phyloP scores from a whole-genome alignment of 30 jellyfish, hydroid and myxozoan species.

The Aurelia sp. region DNA sequence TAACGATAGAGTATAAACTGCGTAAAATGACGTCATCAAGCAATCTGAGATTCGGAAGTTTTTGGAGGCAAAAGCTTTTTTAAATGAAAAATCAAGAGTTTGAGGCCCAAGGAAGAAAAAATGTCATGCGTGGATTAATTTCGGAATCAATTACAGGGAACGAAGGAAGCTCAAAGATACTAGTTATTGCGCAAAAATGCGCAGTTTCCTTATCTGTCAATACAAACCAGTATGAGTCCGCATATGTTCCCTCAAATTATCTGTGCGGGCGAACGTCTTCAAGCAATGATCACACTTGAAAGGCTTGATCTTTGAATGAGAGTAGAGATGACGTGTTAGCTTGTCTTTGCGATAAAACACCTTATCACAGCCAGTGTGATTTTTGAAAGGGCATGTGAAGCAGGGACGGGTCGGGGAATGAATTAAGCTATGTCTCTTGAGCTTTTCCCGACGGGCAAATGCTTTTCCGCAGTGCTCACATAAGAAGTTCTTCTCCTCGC shows the following conservation, averaged over 20 bases:
- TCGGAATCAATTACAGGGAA: too few species aligned
- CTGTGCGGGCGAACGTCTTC: conserved; percentile 92
- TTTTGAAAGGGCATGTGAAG: conserved; percentile 92
- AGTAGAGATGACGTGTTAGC: conserved; percentile 90
- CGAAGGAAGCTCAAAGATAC: too few species aligned
- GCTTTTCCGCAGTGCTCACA: conserved; percentile 94
- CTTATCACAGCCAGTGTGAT: conserved; percentile 97
- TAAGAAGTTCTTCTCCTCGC: conserved; percentile 76
- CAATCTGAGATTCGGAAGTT: too few species aligned
- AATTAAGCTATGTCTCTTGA: conserved; percentile 84
- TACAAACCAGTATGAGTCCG: conserved; percentile 92
- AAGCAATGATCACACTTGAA: conserved; percentile 94
- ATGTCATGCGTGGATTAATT: too few species aligned
- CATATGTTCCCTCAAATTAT: conserved; percentile 90
- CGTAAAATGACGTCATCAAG: too few species aligned
- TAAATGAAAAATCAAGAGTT: too few species aligned
- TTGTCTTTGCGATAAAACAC: conserved; percentile 92
- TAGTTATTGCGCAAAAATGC: too few species aligned
- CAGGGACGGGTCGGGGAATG: conserved; percentile 95
- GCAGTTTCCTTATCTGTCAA: too few species aligned
- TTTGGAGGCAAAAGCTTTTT: too few species aligned
- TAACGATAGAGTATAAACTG: too few species aligned
- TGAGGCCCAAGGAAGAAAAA: too few species aligned
- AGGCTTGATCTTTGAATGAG: conserved; percentile 95
- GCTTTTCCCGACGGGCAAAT: conserved; percentile 86